phyloP scores from a whole-genome alignment of 2,888 invertebrate species.

The Mayetiola destructor region DNA sequence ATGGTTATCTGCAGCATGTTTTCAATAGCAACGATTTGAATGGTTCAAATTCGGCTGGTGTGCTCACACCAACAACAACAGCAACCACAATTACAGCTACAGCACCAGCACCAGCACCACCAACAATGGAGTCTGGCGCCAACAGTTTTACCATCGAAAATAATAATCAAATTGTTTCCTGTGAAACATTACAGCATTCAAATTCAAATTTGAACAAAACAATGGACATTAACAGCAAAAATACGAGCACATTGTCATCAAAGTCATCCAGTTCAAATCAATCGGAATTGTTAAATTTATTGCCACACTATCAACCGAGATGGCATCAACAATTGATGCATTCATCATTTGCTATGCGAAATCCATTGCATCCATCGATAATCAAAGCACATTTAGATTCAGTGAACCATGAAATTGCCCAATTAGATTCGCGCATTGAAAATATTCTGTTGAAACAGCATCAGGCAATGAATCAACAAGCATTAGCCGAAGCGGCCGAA shows the following conservation, averaged over 20 bases:
- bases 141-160: no score
- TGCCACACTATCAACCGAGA: not conserved
- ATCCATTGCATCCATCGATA: constrained; percentile 27
- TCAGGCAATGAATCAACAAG: not conserved
- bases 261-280: not conserved
- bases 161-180: constrained; percentile 6
- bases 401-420: constrained; percentile 40
- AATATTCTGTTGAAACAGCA: constrained; percentile 38
- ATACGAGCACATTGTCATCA: constrained; percentile 4
- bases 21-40: not conserved
- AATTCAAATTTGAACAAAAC: no score
- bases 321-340: constrained; percentile 7
- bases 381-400: constrained; percentile 30
- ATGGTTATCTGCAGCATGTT: constrained; percentile 26
- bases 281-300: constrained; percentile 18
- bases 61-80: not conserved
- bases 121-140: not conserved
- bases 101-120: not conserved
- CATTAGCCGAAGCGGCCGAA: not conserved
- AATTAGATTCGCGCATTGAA: constrained; percentile 44
- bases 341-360: constrained; percentile 15
- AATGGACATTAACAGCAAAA: no score
- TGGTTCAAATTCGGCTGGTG: not conserved
- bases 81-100: not conserved
- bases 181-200: not conserved